Evolutionary conservation across 2,888 invertebrate genomes (phyloP).

Genomic region (Branchipolynoe longqiensis): DNA sequence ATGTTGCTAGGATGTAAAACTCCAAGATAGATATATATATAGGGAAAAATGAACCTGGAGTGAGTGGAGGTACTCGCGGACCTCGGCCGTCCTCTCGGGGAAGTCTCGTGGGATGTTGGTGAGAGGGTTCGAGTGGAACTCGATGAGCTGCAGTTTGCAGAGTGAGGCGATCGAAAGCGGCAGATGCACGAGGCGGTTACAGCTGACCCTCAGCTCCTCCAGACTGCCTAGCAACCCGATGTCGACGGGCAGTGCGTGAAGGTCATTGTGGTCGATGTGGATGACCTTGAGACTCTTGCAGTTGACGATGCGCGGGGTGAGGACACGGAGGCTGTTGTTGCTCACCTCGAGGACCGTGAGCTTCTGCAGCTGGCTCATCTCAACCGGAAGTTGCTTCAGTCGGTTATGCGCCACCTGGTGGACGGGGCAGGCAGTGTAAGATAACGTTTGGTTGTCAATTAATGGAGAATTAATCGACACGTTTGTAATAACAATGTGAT

Average conservation of each 20-base stretch:
- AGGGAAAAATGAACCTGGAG: too few relatives aligned
- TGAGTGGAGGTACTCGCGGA: conserved; percentile 64
- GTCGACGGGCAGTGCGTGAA: conserved; percentile 65
- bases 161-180: conserved; percentile 65
- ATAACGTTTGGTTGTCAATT: too few relatives aligned
- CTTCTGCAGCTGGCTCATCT: conserved; percentile 58
- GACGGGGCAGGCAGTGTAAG: too few relatives aligned
- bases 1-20: too few relatives aligned
- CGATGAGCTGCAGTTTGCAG: conserved; percentile 59
- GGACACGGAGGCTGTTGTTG: conserved; percentile 61
- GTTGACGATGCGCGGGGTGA: conserved; percentile 58
- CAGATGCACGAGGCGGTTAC: conserved; percentile 64
- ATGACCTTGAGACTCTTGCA: conserved; percentile 59
- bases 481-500: too few relatives aligned
- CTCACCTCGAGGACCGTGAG: conserved; percentile 62
- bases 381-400: conserved; percentile 63
- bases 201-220: conserved; percentile 62
- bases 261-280: conserved; percentile 63
- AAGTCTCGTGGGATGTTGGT: conserved; percentile 68
- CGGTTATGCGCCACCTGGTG: conserved; percentile 62
- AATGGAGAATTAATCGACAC: too few relatives aligned
- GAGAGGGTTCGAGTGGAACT: conserved; percentile 66
- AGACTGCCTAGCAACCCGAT: conserved; percentile 63
- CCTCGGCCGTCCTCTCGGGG: conserved; percentile 64
- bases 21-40: too few relatives aligned